phyloP scores from a whole-genome alignment of 2,797 vertebrate genomes.

The Peromyscus attwateri region DNA sequence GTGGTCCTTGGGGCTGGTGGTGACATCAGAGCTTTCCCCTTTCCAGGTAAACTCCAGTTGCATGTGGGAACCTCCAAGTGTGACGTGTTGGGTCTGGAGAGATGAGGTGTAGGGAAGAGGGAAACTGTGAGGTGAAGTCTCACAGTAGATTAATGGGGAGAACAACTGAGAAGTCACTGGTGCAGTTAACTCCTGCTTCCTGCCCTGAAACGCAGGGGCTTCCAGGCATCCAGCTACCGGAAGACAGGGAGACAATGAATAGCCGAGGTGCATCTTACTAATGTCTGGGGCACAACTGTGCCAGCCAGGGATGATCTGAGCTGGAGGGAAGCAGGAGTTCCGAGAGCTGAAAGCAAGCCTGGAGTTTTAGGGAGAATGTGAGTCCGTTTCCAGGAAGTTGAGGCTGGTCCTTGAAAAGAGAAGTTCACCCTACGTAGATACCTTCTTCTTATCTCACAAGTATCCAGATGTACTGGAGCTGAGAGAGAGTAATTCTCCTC shows the following conservation, averaged over 20 bases:
- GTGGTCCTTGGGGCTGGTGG: constrained; percentile 86
- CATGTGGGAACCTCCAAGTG: constrained; percentile 82
- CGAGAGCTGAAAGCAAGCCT: constrained; percentile 18
- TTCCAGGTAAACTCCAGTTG: constrained; percentile 85
- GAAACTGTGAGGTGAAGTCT: constrained; percentile 64
- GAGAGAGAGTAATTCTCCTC: constrained; percentile 43
- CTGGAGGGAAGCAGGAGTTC: constrained; percentile 7
- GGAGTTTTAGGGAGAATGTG: background rate
- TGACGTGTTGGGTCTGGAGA: constrained; percentile 78
- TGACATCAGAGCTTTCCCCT: constrained; percentile 85
- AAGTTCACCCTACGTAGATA: background rate
- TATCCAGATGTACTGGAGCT: background rate
- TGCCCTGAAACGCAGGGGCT: background rate
- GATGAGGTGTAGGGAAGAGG: constrained; percentile 74
- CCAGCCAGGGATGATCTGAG: background rate
- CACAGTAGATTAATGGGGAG: constrained; percentile 57
- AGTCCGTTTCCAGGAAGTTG: constrained; percentile 20
- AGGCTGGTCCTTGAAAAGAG: constrained; percentile 11
- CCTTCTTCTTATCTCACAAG: constrained; percentile 10
- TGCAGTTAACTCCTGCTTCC: constrained; percentile 50
- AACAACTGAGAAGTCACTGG: constrained; percentile 49
- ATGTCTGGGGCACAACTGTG: background rate
- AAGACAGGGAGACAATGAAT: background rate
- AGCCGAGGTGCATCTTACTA: background rate
- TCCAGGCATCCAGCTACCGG: constrained; percentile 20